Conservation (phyloP, 2,797 vertebrate species). For the Aplochiton taeniatus region DNA sequence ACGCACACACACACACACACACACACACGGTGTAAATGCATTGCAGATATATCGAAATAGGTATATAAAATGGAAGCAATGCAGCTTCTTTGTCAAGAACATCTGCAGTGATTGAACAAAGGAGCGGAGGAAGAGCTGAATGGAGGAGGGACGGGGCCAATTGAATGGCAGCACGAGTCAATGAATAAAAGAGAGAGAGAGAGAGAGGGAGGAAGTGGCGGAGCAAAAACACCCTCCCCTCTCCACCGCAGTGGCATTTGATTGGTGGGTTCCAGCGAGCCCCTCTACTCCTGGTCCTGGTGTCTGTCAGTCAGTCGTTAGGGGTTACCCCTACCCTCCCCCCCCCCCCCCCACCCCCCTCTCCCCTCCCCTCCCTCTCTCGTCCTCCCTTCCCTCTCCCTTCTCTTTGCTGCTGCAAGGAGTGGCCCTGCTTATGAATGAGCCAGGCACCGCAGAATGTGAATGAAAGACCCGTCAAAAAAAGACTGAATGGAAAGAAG, state of each 20-base stretch:
- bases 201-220: slow-evolving; percentile 13
- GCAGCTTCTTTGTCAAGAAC: not conserved
- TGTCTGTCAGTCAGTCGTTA: slow-evolving; percentile 63
- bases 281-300: slow-evolving; percentile 48
- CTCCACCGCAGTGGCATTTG: slow-evolving; percentile 23
- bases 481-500: slow-evolving; percentile 14
- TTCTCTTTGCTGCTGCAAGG: slow-evolving; percentile 68
- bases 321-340: slow-evolving; percentile 62
- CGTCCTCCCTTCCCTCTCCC: slow-evolving; percentile 13
- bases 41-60: too few relatives aligned
- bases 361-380: too few relatives aligned
- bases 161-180: slow-evolving; percentile 44
- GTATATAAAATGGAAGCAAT: not conserved
- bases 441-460: slow-evolving; percentile 65
- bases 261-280: slow-evolving; percentile 62
- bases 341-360: slow-evolving; percentile 9
- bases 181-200: slow-evolving; percentile 20
- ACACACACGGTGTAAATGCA: too few relatives aligned
- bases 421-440: slow-evolving; percentile 78
- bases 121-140: slow-evolving; percentile 2
- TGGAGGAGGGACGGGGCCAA: slow-evolving; percentile 16
- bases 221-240: not conserved
- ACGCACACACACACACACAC: too few relatives aligned
- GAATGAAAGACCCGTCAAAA: slow-evolving; percentile 65
- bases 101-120: slow-evolving; percentile 46